Conservation (phyloP, 1,140 invertebrate species). For the Scaptomyza graminum region DNA sequence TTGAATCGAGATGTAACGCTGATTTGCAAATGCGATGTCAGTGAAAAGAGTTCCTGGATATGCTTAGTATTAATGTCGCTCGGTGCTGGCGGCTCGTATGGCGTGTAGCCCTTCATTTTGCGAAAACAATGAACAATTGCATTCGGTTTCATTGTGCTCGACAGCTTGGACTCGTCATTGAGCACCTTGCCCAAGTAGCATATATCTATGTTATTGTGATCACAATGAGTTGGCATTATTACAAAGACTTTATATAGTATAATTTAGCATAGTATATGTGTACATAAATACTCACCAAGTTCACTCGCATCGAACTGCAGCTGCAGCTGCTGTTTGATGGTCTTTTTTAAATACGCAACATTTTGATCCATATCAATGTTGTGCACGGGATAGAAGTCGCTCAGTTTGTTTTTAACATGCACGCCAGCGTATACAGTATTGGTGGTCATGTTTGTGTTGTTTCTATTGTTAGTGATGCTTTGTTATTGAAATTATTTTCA, state of each 20-base stretch:
- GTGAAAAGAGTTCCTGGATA: slow-evolving; percentile 72
- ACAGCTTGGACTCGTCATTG: slow-evolving; percentile 53
- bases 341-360: slow-evolving; percentile 67
- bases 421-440: slow-evolving; percentile 70
- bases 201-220: slow-evolving; percentile 55
- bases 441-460: slow-evolving; percentile 18
- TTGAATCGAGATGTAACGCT: slow-evolving; percentile 77
- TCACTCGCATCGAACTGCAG: slow-evolving; percentile 68
- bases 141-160: slow-evolving; percentile 56
- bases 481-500: slow-evolving; percentile 25
- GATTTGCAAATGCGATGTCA: slow-evolving; percentile 78
- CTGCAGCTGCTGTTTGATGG: slow-evolving; percentile 65
- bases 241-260: neutral
- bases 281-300: slow-evolving; percentile 57
- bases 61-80: slow-evolving; percentile 65
- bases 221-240: slow-evolving; percentile 61
- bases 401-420: slow-evolving; percentile 70
- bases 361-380: slow-evolving; percentile 70
- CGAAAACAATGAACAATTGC: slow-evolving; percentile 73
- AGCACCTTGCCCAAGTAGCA: slow-evolving; percentile 67
- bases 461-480: slow-evolving; percentile 18
- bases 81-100: slow-evolving; percentile 60
- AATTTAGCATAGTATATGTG: neutral
- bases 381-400: slow-evolving; percentile 68
- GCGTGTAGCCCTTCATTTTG: slow-evolving; percentile 64